A percentile compares a stretch with the other conserved stretches of the same genome.
These are phyloP conservation scores for Parnassius mnemosyne DNA, from an alignment of 2,888 invertebrate genomes.

Conservation along the genomic window DNA sequence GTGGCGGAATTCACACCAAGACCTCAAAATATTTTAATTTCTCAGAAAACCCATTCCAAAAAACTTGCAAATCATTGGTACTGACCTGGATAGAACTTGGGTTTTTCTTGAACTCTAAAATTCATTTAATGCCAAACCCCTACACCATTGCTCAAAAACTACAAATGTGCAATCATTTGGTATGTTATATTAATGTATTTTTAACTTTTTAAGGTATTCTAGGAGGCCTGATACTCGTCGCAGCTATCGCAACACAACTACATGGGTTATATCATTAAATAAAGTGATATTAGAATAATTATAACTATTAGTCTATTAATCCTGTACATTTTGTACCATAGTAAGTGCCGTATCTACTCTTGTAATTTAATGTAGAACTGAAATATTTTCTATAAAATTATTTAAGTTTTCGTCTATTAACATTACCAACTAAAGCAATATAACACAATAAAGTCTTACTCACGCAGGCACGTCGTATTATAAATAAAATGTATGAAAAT, in stretches of 20 bases:
- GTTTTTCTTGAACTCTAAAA: too few relatives aligned
- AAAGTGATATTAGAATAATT: slow-evolving; percentile 78
- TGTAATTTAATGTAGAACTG: slow-evolving; percentile 71
- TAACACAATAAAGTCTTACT: slow-evolving; percentile 69
- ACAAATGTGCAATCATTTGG: too few relatives aligned
- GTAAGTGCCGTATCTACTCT: slow-evolving; percentile 69
- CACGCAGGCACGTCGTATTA: slow-evolving; percentile 68
- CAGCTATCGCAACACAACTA: slow-evolving; percentile 52
- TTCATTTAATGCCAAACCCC: too few relatives aligned
- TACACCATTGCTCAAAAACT: too few relatives aligned
- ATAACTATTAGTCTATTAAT: slow-evolving; percentile 58
- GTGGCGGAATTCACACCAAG: too few relatives aligned
- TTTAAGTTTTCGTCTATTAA: slow-evolving; percentile 59
- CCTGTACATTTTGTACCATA: slow-evolving; percentile 79
- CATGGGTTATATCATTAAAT: slow-evolving; percentile 70
- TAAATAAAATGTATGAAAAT: slow-evolving; percentile 48
- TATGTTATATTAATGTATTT: not conserved
- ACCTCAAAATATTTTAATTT: too few relatives aligned
- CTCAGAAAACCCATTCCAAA: too few relatives aligned
- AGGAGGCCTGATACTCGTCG: slow-evolving; percentile 54
- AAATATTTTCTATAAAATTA: slow-evolving; percentile 70
- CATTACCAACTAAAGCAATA: slow-evolving; percentile 66
- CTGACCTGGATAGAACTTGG: too few relatives aligned
- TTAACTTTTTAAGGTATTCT: slow-evolving; percentile 53
- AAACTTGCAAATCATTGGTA: too few relatives aligned